Evolutionary conservation across 2,113 vertebrate species (phyloP).

Genomic region (Columbina picui): DNA sequence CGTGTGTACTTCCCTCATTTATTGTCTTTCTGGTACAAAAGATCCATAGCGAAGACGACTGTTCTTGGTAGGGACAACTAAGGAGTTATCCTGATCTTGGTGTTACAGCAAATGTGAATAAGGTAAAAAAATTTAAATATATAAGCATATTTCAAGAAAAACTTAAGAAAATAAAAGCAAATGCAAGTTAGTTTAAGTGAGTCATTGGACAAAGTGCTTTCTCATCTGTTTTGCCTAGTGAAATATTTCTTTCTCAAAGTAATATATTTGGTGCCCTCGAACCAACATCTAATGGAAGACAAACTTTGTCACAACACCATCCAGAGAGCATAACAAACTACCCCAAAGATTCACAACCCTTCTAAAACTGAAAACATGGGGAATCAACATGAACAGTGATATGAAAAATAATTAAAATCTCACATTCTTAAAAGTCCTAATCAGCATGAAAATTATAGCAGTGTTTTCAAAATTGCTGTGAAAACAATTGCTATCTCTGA

Average conservation of each 20-base stretch:
- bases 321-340: not conserved
- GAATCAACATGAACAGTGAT: not conserved
- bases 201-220: not conserved
- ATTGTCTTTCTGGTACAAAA: not conserved
- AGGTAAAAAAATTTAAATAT: not conserved
- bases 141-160: not conserved
- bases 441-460: not conserved
- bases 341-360: not conserved
- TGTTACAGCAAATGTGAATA: not conserved
- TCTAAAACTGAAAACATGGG: not conserved
- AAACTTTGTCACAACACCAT: slow-evolving; percentile 15
- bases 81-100: not conserved
- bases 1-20: not conserved
- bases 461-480: not conserved
- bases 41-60: not conserved
- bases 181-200: not conserved
- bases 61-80: not conserved
- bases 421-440: not conserved
- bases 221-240: not conserved
- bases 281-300: not conserved
- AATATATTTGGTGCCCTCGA: not conserved
- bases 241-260: not conserved
- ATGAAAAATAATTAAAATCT: not conserved
- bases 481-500: not conserved
- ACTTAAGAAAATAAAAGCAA: not conserved